Percentiles rank a stretch among this genome's conserved stretches.
phyloP scores from a whole-genome alignment of 1,140 invertebrate genomes.

The Schlechtendalia chinensis region DNA sequence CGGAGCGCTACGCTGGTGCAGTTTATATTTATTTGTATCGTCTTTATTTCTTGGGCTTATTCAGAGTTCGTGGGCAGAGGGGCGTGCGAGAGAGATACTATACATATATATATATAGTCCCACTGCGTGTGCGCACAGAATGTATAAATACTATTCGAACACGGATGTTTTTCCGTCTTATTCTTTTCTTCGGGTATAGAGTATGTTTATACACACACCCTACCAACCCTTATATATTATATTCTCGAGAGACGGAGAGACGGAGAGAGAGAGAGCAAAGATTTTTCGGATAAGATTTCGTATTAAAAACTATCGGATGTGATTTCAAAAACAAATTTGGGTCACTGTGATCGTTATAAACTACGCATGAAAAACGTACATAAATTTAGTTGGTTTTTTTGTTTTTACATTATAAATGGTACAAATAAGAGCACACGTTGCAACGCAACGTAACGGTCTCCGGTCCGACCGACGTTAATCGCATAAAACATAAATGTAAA shows the following conservation, averaged over 20 bases:
- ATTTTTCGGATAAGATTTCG: constrained; percentile 11
- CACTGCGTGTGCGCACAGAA: constrained; percentile 22
- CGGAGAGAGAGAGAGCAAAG: neutral
- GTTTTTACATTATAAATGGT: neutral
- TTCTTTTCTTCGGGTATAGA: neutral
- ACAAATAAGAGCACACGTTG: neutral
- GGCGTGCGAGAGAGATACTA: constrained; percentile 35
- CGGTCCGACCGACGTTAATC: neutral
- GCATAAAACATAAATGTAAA: neutral
- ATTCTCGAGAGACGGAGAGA: neutral
- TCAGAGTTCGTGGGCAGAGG: constrained; percentile 12
- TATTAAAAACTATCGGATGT: neutral
- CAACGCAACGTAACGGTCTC: neutral
- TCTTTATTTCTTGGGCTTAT: constrained; percentile 48
- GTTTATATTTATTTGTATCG: constrained; percentile 50
- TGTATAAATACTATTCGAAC: constrained; percentile 44
- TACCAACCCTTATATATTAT: neutral
- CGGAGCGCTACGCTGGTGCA: constrained; percentile 21
- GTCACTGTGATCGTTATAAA: neutral
- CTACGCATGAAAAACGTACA: neutral
- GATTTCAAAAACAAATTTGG: neutral
- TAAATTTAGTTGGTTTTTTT: neutral
- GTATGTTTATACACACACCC: too few species aligned
- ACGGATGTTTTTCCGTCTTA: constrained; percentile 24
- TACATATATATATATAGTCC: too few species aligned